phyloP scores from a whole-genome alignment of 2,888 invertebrate species.

The Pyrochroa serraticornis region DNA sequence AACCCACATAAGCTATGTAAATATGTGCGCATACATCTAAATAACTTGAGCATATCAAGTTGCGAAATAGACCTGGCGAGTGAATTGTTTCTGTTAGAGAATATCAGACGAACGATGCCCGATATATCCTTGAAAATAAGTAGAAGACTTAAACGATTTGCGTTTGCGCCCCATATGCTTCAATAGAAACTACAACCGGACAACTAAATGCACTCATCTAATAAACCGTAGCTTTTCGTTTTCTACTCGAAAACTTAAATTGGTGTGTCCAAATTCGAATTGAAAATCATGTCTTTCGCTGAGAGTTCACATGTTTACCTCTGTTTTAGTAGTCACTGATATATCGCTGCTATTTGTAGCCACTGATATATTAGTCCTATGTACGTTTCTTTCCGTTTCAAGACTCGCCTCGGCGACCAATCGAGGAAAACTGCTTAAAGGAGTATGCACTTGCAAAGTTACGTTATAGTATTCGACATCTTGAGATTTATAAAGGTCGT shows the following conservation, averaged over 20 bases:
- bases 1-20: constrained; percentile 44
- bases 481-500: constrained; percentile 56
- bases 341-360: constrained; percentile 60
- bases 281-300: constrained; percentile 38
- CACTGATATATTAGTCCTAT: constrained; percentile 61
- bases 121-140: constrained; percentile 9
- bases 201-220: constrained; percentile 2
- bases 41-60: constrained; percentile 46
- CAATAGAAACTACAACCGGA: neutral
- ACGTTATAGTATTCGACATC: constrained; percentile 54
- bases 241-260: constrained; percentile 27
- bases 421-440: constrained; percentile 60
- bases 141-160: neutral
- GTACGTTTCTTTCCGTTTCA: constrained; percentile 60
- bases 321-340: constrained; percentile 61
- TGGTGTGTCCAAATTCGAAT: constrained; percentile 39
- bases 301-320: constrained; percentile 56
- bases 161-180: neutral
- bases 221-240: neutral
- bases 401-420: constrained; percentile 58
- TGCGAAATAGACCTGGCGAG: constrained; percentile 39
- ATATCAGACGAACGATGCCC: constrained; percentile 17
- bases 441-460: constrained; percentile 62
- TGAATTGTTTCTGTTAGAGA: constrained; percentile 42
- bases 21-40: constrained; percentile 51